phyloP scores from a whole-genome alignment of 2,888 invertebrate species.

The Cephus runcator region DNA sequence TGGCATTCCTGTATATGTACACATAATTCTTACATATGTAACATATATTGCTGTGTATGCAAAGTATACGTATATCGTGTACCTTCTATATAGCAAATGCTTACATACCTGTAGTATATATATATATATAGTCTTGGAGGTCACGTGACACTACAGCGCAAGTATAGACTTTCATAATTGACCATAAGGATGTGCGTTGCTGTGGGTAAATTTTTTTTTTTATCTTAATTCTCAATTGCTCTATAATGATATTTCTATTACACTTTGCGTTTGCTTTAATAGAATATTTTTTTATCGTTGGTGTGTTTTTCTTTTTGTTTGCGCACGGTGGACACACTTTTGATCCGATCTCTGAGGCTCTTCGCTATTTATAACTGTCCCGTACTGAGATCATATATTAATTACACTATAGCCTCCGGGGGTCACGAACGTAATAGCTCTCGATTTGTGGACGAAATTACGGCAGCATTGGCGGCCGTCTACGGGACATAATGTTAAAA shows the following conservation, averaged over 20 bases:
- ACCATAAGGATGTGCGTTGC: neutral
- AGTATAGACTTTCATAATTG: neutral
- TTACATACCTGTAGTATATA: too few relatives aligned
- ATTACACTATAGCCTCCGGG: neutral
- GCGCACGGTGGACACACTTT: neutral
- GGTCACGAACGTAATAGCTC: neutral
- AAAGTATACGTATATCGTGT: too few relatives aligned
- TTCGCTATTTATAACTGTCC: neutral
- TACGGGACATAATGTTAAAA: slow-evolving; percentile 13
- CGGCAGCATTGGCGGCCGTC: neutral
- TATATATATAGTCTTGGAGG: neutral
- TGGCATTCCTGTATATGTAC: slow-evolving; percentile 8
- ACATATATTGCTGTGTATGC: neutral
- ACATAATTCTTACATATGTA: neutral
- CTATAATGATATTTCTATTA: neutral
- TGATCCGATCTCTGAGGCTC: neutral
- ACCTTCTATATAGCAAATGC: too few relatives aligned
- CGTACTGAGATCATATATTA: neutral
- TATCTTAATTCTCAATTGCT: neutral
- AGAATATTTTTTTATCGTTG: neutral
- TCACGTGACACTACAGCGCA: neutral
- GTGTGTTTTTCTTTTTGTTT: too few relatives aligned
- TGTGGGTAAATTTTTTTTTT: neutral
- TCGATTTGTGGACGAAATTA: neutral
- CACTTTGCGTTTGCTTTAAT: neutral